A percentile compares a stretch with the other conserved stretches of the same genome.
Evolutionary conservation across 1,140 invertebrate genomes (phyloP).

Genomic region (Macrocentrus cingulum): DNA sequence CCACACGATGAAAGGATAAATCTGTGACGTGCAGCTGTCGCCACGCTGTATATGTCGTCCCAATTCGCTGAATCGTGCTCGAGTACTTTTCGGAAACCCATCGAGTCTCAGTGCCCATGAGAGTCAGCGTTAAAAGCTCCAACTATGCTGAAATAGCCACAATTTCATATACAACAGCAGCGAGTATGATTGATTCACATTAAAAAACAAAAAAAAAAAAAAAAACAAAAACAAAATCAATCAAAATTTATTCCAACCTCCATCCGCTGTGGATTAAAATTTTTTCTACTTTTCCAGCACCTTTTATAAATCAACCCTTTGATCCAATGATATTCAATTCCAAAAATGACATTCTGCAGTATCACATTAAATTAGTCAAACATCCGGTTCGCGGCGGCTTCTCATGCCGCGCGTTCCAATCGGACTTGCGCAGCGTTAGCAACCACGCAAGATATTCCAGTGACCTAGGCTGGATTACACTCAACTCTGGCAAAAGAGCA

Average conservation of each 20-base stretch:
- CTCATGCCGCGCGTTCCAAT: constrained; percentile 22
- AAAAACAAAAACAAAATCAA: no score
- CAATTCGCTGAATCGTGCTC: constrained; percentile 27
- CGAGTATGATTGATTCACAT: no score
- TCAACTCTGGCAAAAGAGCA: background rate
- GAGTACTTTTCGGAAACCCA: constrained; percentile 24
- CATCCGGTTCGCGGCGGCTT: background rate
- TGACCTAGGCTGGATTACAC: constrained; percentile 26
- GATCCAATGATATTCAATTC: no score
- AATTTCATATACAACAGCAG: no score
- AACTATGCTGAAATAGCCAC: no score
- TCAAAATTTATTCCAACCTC: no score
- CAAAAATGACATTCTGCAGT: constrained; percentile 23
- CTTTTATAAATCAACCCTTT: no score
- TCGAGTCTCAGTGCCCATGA: constrained; percentile 8
- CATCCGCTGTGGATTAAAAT: no score
- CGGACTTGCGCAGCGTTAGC: constrained; percentile 38
- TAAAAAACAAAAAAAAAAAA: no score
- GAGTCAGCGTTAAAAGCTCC: background rate
- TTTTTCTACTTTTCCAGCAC: no score
- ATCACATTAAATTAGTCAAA: constrained; percentile 5
- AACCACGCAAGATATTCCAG: constrained; percentile 34
- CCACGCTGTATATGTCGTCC: background rate
- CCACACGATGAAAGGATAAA: constrained; percentile 27
- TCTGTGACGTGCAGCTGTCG: constrained; percentile 24